These are phyloP conservation scores for Suillia variegata DNA, from an alignment of 2,888 invertebrate species.

Conservation along the genomic window DNA sequence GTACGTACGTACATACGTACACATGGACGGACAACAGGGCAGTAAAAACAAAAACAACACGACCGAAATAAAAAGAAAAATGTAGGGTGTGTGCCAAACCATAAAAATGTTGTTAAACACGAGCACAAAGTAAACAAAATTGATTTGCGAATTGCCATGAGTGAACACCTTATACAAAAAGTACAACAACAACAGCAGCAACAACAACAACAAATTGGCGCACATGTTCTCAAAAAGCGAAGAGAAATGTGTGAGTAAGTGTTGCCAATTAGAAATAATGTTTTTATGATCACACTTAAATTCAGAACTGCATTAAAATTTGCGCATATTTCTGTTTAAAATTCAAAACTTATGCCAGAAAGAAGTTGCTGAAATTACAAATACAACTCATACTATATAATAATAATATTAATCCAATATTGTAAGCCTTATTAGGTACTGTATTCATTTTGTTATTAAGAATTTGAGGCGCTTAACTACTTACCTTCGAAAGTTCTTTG, in stretches of 20 bases:
- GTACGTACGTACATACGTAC: conserved; percentile 1
- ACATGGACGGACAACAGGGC: not conserved
- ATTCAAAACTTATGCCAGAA: too few relatives aligned
- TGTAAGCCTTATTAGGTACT: too few relatives aligned
- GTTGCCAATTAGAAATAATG: not conserved
- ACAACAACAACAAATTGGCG: not conserved
- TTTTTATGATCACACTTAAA: too few relatives aligned
- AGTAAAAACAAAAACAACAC: not conserved
- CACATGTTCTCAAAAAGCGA: not conserved
- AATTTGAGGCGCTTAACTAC: too few relatives aligned
- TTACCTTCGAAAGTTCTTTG: too few relatives aligned
- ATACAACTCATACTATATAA: too few relatives aligned
- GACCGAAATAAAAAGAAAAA: conserved; percentile 14
- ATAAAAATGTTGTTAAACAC: conserved; percentile 58
- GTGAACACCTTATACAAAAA: conserved; percentile 2
- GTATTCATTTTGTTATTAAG: too few relatives aligned
- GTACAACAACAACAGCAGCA: not conserved
- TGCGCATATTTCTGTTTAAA: too few relatives aligned
- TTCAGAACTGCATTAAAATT: too few relatives aligned
- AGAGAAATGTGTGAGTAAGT: not conserved
- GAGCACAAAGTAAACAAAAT: conserved; percentile 51
- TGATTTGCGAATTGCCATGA: conserved; percentile 54
- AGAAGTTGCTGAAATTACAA: too few relatives aligned
- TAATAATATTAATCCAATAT: too few relatives aligned
- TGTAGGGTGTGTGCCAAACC: conserved; percentile 57